phyloP scores from a whole-genome alignment of 1,140 invertebrate species.

The Paralvinella palmiformis region DNA sequence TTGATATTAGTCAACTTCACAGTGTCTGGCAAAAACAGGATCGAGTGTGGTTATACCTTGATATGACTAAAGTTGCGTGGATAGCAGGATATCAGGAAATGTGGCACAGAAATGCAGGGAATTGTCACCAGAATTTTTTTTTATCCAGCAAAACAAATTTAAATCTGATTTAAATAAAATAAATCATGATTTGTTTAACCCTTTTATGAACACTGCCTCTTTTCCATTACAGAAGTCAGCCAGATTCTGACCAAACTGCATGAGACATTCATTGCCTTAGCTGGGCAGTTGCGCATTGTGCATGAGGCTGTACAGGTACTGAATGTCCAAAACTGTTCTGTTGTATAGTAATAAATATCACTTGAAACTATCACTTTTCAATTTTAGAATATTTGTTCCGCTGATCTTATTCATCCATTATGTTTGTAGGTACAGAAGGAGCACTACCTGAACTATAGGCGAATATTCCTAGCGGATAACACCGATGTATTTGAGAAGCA shows the following conservation, averaged over 20 bases:
- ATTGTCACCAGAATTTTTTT: too few relatives aligned
- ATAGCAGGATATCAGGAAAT: too few relatives aligned
- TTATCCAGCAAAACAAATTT: too few relatives aligned
- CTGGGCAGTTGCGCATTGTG: conserved; percentile 72
- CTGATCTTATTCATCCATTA: conserved; percentile 2
- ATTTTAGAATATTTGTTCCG: too few relatives aligned
- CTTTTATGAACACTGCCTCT: conserved; percentile 17
- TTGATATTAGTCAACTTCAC: too few relatives aligned
- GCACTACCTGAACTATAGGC: conserved; percentile 71
- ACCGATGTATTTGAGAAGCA: conserved; percentile 69
- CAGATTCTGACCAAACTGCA: conserved; percentile 71
- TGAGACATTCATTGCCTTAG: conserved; percentile 76
- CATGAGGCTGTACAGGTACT: conserved; percentile 57
- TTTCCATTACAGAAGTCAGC: conserved; percentile 59
- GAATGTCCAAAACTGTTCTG: neutral
- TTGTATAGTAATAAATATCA: too few relatives aligned
- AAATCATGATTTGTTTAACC: conserved; percentile 24
- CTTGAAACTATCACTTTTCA: too few relatives aligned
- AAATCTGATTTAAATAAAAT: too few relatives aligned
- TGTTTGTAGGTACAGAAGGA: conserved; percentile 66
- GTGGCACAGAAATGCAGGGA: too few relatives aligned
- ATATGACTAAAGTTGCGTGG: too few relatives aligned
- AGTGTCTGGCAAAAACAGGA: too few relatives aligned
- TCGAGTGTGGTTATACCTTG: too few relatives aligned
- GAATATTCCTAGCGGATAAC: conserved; percentile 69